phyloP scores from a whole-genome alignment of 2,113 vertebrate genomes.

The Chaetodon trifascialis region DNA sequence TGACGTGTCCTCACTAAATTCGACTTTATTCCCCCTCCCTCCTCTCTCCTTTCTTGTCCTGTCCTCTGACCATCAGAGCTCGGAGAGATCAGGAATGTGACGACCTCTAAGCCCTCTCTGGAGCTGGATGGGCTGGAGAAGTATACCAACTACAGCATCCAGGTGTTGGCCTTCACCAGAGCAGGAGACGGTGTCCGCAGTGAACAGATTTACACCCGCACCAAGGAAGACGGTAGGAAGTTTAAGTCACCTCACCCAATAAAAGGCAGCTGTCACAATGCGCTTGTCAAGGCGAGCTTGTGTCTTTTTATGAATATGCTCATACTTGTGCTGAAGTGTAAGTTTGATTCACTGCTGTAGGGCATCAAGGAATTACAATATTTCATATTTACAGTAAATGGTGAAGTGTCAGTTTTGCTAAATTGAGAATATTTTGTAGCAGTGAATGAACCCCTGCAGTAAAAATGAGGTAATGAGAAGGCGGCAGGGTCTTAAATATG shows the following conservation, averaged over 20 bases:
- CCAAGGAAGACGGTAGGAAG: conserved; percentile 95
- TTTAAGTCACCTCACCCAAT: not conserved
- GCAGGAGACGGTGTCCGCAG: conserved; percentile 96
- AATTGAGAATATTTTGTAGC: conserved; percentile 12
- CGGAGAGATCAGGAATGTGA: conserved; percentile 96
- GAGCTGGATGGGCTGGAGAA: conserved; percentile 97
- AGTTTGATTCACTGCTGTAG: not conserved
- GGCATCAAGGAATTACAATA: not conserved
- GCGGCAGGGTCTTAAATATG: conserved; percentile 17
- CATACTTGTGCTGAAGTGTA: not conserved
- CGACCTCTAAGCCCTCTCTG: conserved; percentile 92
- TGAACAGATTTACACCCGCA: conserved; percentile 96
- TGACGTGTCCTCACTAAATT: not conserved
- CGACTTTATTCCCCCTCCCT: not conserved
- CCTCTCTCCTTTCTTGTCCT: not conserved
- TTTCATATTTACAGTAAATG: conserved; percentile 9
- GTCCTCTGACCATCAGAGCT: conserved; percentile 86
- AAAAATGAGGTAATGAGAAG: conserved; percentile 5
- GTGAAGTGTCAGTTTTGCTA: conserved; percentile 2
- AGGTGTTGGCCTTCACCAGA: conserved; percentile 95
- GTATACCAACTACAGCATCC: conserved; percentile 99
- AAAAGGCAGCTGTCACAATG: not conserved
- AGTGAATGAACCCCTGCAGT: not conserved
- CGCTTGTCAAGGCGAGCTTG: not conserved
- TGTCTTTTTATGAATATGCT: conserved; percentile 7